Evolutionary conservation across 1,140 invertebrate species (phyloP).

Genomic region (Drosophila dunni): DNA sequence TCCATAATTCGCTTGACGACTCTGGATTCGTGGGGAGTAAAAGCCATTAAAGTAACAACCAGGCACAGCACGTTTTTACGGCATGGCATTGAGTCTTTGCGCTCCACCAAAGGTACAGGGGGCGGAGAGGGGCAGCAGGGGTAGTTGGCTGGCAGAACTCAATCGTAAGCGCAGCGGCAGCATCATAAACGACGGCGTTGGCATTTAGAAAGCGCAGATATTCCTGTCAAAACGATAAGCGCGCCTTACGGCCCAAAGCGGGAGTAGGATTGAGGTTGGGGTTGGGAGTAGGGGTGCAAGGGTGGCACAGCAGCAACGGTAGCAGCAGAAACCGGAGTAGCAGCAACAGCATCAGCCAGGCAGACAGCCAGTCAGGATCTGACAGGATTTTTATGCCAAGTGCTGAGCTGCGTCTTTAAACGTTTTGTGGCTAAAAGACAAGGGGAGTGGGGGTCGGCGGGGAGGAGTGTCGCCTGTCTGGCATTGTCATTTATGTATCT

Average conservation of each 20-base stretch:
- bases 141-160: slow-evolving; percentile 48
- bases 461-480: slow-evolving; percentile 38
- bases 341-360: slow-evolving; percentile 21
- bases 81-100: slow-evolving; percentile 44
- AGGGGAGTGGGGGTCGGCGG: not conserved
- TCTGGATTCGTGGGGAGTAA: slow-evolving; percentile 77
- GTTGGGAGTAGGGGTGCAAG: not conserved
- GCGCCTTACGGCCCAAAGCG: slow-evolving; percentile 53
- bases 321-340: slow-evolving; percentile 11
- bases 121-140: not conserved
- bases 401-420: slow-evolving; percentile 76
- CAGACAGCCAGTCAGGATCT: slow-evolving; percentile 12
- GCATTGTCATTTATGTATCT: slow-evolving; percentile 83
- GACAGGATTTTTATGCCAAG: slow-evolving; percentile 76
- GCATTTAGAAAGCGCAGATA: slow-evolving; percentile 82
- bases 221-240: slow-evolving; percentile 83
- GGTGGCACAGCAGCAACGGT: slow-evolving; percentile 2
- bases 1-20: slow-evolving; percentile 77
- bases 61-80: slow-evolving; percentile 82
- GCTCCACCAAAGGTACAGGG: not conserved
- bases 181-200: slow-evolving; percentile 79
- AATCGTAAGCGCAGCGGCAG: slow-evolving; percentile 79
- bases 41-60: slow-evolving; percentile 82
- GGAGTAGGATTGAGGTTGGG: not conserved
- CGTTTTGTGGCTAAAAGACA: slow-evolving; percentile 64